Evolutionary conservation across 2,113 vertebrate species (phyloP), one percentile per base, ranked within the genome.

Genomic region (Crotalus tigris): DNA sequence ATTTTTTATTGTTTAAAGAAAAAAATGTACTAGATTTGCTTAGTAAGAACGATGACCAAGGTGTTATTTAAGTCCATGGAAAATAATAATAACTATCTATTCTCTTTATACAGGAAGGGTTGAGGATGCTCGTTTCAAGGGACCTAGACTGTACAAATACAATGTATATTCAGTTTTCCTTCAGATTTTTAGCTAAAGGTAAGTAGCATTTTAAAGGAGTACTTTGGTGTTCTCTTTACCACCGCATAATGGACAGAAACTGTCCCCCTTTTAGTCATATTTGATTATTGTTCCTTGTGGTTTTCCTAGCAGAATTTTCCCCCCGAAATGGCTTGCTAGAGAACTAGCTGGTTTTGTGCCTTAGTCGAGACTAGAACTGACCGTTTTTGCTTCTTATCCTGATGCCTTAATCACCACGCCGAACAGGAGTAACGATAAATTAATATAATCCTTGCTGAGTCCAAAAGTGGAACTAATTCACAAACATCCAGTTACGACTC

Each of bases 111-210:
- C 96, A 99, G 99, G 99, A 99, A 94, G 99, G 99, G 75, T 96
- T 99, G 59, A 98, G 99, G 92, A 99, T 99, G 98, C 97, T 99
- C 92, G 98, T 99, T 94, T 99, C 99, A 89, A 98, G 98, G 96
- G 99, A 99, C 96, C 97, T 99, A 81, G 99, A 99, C 95, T 99
- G 99, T 93, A 98, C 98, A 49, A 98, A 98, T 92, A 99, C 98
- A 0, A 97, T 99, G 92, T 99, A 99, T 96, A 98, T 99, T 95
- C 99, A 99, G 95, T 99, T 99, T 96, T 98, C 98, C 90, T 99
- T 99, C 93, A 98, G 99, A 96, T 99, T 99, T 97, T 98, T 99
- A 97, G 98, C 98, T 49, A 99, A 99, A 98, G 99, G 99, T 99
- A 97, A 97, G 97, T 95, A 9, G 49, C 49, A 23, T 92, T 85